Percentiles rank a stretch among this genome's conserved stretches.
These are phyloP conservation scores for Octodon degus DNA, from an alignment of 2,113 vertebrate genomes.

Conservation along the genomic window DNA sequence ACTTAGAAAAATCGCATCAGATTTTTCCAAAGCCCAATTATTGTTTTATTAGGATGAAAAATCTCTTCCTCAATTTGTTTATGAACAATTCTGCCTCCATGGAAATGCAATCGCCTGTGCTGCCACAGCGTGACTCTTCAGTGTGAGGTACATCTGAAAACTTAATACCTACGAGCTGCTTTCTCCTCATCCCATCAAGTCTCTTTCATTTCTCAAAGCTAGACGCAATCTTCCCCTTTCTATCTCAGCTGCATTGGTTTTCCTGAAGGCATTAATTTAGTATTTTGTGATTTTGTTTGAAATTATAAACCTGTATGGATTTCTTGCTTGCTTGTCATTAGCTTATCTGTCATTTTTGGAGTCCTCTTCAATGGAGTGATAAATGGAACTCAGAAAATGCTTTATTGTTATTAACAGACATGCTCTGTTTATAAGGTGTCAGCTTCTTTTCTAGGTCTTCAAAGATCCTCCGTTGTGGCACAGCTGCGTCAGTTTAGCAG, in stretches of 20 bases:
- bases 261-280: neutral
- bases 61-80: neutral
- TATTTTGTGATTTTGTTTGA: conserved; percentile 30
- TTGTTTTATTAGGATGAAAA: conserved; percentile 44
- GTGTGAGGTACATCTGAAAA: neutral
- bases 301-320: neutral
- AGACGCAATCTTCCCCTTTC: neutral
- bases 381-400: neutral
- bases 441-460: conserved; percentile 18
- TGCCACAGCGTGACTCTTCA: neutral
- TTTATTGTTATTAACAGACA: neutral
- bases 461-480: conserved; percentile 1
- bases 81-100: neutral
- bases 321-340: conserved; percentile 18
- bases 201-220: neutral
- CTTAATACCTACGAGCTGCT: neutral
- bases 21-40: conserved; percentile 9
- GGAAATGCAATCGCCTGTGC: neutral
- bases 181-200: neutral
- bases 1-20: neutral
- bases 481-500: neutral
- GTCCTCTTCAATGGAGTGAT: neutral
- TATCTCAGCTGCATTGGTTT: neutral
- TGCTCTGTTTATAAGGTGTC: neutral
- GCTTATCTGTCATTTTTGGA: neutral